Percentiles rank a stretch among this genome's conserved stretches.
Evolutionary conservation across 2,113 vertebrate genomes (phyloP).

Genomic region (Phycodurus eques): DNA sequence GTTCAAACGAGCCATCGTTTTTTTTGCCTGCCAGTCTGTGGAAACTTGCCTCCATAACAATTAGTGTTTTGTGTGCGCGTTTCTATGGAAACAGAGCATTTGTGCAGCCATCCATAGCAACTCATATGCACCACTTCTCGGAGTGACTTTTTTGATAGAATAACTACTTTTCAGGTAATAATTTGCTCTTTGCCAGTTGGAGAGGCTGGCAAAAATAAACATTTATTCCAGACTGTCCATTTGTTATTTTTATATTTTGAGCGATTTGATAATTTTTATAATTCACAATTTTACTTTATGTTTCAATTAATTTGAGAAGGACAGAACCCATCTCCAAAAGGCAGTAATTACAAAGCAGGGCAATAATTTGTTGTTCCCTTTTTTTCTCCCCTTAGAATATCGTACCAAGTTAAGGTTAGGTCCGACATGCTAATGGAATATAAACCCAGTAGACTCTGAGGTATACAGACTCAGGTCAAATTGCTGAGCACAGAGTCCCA

Average conservation of each 20-base stretch:
- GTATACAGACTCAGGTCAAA: no score
- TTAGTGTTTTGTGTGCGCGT: constrained; percentile 6
- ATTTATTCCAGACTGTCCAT: constrained; percentile 62
- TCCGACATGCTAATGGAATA: no score
- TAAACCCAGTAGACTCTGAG: no score
- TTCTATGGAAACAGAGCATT: constrained; percentile 17
- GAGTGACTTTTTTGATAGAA: constrained; percentile 36
- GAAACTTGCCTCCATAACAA: constrained; percentile 16
- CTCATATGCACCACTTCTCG: constrained; percentile 29
- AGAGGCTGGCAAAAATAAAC: constrained; percentile 35
- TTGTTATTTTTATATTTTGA: constrained; percentile 22
- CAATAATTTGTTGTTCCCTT: background rate
- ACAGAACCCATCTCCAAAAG: background rate
- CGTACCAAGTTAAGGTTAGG: background rate
- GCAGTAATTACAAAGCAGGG: background rate
- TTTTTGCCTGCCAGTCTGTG: background rate
- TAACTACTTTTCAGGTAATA: constrained; percentile 26
- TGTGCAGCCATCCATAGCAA: constrained; percentile 39
- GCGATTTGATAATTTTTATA: constrained; percentile 28
- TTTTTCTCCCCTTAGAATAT: background rate
- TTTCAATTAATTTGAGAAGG: constrained; percentile 1
- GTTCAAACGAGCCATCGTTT: background rate
- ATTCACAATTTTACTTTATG: constrained; percentile 26
- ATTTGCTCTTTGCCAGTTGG: constrained; percentile 37
- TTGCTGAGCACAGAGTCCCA: no score